phyloP scores from a whole-genome alignment of 1,140 invertebrate genomes.

The Venustaconcha ellipsiformis region DNA sequence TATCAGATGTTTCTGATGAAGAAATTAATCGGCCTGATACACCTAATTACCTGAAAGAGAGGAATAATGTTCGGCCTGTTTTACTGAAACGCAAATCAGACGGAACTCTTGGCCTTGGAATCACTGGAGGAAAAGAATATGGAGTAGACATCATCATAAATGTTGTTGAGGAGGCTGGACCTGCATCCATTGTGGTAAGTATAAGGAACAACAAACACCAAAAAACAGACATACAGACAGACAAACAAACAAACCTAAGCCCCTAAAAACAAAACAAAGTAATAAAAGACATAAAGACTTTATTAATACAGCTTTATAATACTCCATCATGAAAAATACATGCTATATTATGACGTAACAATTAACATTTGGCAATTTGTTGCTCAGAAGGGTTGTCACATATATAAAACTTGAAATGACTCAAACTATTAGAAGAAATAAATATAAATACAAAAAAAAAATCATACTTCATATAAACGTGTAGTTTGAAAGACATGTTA shows the following conservation, averaged over 20 bases:
- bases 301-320: background rate
- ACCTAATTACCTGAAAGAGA: constrained; percentile 15
- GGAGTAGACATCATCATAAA: constrained; percentile 97
- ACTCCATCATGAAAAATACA: background rate
- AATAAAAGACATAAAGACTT: no score
- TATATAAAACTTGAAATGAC: no score
- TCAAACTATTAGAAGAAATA: no score
- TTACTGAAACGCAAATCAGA: constrained; percentile 48
- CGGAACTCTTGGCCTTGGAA: constrained; percentile 89
- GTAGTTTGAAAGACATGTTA: no score
- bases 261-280: background rate
- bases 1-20: constrained; percentile 35
- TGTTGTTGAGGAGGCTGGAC: constrained; percentile 77
- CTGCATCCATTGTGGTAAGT: constrained; percentile 85
- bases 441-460: no score
- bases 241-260: background rate
- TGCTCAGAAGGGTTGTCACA: background rate
- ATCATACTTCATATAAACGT: no score
- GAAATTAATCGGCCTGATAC: constrained; percentile 19
- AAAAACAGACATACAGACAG: background rate
- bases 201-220: background rate
- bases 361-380: background rate
- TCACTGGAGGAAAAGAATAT: constrained; percentile 96
- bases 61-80: constrained; percentile 37
- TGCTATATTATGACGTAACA: background rate